Conservation (phyloP, 2,888 invertebrate species). For the Willowsia nigromaculata region DNA sequence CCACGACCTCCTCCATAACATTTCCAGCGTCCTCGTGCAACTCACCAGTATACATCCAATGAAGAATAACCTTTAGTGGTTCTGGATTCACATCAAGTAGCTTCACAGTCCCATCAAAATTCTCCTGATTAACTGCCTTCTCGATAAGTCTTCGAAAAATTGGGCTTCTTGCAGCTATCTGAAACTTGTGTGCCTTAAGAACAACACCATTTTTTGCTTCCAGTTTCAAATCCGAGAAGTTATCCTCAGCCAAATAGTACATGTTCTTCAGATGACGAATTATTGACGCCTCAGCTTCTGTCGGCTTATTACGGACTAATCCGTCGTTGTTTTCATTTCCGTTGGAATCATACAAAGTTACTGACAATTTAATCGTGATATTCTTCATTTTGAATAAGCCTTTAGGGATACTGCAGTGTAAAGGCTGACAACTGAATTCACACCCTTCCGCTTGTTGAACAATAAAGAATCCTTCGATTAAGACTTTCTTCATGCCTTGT, state of each 20-base stretch:
- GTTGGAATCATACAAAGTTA: too few species aligned
- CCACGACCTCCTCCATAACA: neutral
- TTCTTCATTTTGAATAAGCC: too few species aligned
- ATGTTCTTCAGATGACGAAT: neutral
- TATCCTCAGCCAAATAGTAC: neutral
- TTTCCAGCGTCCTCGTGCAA: neutral
- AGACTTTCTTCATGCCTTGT: too few species aligned
- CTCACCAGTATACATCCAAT: slow-evolving; percentile 28
- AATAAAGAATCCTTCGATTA: too few species aligned
- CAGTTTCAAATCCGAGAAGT: slow-evolving; percentile 11
- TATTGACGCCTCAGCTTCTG: too few species aligned
- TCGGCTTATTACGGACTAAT: too few species aligned
- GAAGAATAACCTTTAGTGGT: neutral
- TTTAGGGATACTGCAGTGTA: too few species aligned
- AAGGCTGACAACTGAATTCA: too few species aligned
- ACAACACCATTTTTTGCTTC: neutral
- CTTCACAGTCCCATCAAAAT: neutral
- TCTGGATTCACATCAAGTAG: neutral
- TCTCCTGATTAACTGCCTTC: neutral
- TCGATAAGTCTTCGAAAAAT: neutral
- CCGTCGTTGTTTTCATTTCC: too few species aligned
- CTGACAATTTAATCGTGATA: too few species aligned
- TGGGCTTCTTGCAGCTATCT: neutral
- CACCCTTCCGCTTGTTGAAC: too few species aligned
- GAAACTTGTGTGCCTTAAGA: neutral